Percentiles rank a stretch among this genome's conserved stretches.
Evolutionary conservation across 2,888 invertebrate genomes (phyloP).

Genomic region (Watsonalla binaria): DNA sequence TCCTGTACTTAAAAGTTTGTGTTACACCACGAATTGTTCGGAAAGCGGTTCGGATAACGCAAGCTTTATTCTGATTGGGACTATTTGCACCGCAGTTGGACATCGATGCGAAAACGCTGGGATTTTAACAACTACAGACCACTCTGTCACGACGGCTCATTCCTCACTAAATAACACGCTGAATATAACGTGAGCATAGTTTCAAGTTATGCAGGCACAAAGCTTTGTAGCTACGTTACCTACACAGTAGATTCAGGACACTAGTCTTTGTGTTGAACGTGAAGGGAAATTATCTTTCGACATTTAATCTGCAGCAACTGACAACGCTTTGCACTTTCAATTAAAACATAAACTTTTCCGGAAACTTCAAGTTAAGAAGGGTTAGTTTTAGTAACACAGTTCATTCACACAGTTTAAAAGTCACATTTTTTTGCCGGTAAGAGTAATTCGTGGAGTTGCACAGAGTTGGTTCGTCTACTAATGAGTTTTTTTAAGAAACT

Average conservation of each 20-base stretch:
- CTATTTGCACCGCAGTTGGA: too few relatives aligned
- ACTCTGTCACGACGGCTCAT: not conserved
- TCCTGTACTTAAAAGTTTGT: too few relatives aligned
- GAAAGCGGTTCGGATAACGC: too few relatives aligned
- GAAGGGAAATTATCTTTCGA: not conserved
- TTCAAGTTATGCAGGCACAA: not conserved
- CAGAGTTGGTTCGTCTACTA: too few relatives aligned
- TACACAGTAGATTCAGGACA: not conserved
- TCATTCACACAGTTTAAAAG: not conserved
- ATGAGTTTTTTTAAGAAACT: too few relatives aligned
- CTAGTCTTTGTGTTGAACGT: not conserved
- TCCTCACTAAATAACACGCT: not conserved
- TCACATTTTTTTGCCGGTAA: too few relatives aligned
- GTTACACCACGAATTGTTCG: too few relatives aligned
- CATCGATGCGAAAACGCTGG: too few relatives aligned
- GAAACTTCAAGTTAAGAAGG: not conserved
- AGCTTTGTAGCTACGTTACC: not conserved
- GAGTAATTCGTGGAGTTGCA: too few relatives aligned
- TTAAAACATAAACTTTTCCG: not conserved
- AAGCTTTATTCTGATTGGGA: too few relatives aligned
- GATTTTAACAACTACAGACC: too few relatives aligned
- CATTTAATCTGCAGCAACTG: not conserved
- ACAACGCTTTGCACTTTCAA: not conserved
- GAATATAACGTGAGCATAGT: not conserved
- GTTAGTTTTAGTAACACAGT: not conserved